phyloP scores from a whole-genome alignment of 2,113 vertebrate species.

The Drymodes brunneopygia region DNA sequence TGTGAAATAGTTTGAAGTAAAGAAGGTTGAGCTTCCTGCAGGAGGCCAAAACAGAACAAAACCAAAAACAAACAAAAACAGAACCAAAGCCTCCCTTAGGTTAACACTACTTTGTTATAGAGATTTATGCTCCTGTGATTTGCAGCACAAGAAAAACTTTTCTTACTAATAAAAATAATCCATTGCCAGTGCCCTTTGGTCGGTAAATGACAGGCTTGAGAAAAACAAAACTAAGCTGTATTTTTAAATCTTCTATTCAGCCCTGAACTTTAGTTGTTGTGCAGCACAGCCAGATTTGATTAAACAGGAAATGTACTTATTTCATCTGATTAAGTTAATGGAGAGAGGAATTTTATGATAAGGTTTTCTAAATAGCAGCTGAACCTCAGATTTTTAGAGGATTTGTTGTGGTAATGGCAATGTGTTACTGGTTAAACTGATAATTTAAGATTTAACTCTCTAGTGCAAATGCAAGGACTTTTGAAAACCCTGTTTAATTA shows the following conservation, averaged over 20 bases:
- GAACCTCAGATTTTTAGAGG: not conserved
- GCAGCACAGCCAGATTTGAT: not conserved
- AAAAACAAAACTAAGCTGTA: conserved; percentile 9
- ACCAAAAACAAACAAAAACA: not conserved
- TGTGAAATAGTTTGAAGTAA: conserved; percentile 7
- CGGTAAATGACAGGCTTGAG: conserved; percentile 17
- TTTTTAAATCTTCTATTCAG: conserved; percentile 43
- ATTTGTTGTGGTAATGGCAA: not conserved
- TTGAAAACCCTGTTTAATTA: not conserved
- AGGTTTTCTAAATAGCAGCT: not conserved
- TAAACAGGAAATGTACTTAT: conserved; percentile 5
- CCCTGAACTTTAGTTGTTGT: not conserved
- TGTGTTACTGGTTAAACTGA: not conserved
- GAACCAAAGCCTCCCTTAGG: not conserved
- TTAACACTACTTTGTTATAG: not conserved
- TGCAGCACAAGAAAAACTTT: not conserved
- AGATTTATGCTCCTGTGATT: not conserved
- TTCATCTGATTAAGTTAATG: conserved; percentile 14
- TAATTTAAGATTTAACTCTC: not conserved
- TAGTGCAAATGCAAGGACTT: not conserved
- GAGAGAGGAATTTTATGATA: not conserved
- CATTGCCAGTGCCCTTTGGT: conserved; percentile 41
- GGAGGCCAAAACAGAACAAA: not conserved
- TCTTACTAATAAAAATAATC: conserved; percentile 38
- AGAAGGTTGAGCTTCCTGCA: not conserved